Evolutionary conservation across 2,113 vertebrate genomes (phyloP).

Genomic region (Hyaena hyaena): DNA sequence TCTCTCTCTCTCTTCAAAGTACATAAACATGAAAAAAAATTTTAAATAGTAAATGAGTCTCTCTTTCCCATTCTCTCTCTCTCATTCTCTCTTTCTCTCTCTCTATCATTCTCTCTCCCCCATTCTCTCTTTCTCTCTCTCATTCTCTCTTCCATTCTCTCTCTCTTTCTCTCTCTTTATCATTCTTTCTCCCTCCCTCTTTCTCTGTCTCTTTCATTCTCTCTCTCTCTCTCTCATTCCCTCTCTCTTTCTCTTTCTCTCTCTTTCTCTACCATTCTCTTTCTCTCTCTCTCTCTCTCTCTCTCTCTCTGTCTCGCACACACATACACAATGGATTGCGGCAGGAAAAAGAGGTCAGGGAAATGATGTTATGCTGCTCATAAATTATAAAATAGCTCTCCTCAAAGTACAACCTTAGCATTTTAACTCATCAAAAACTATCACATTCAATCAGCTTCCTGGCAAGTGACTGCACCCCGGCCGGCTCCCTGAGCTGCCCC

Average conservation of each 20-base stretch:
- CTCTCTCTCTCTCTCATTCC: no score
- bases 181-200: no score
- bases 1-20: no score
- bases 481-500: neutral
- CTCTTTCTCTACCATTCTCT: no score
- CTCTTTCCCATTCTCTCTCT: no score
- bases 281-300: neutral
- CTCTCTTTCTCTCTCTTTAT: no score
- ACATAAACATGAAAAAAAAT: no score
- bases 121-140: neutral
- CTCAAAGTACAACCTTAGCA: conserved; percentile 5
- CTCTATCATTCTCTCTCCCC: neutral
- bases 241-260: no score
- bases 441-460: neutral
- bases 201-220: no score
- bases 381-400: conserved; percentile 40
- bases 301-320: neutral
- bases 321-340: neutral
- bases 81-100: neutral
- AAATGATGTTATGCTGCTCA: neutral
- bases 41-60: no score
- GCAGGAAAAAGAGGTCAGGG: neutral
- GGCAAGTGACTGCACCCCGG: neutral
- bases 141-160: neutral
- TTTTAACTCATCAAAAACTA: conserved; percentile 43